Evolutionary conservation across 1,140 invertebrate species (phyloP), one percentile per base, ranked within the genome.

Genomic region (Bombus polaris): DNA sequence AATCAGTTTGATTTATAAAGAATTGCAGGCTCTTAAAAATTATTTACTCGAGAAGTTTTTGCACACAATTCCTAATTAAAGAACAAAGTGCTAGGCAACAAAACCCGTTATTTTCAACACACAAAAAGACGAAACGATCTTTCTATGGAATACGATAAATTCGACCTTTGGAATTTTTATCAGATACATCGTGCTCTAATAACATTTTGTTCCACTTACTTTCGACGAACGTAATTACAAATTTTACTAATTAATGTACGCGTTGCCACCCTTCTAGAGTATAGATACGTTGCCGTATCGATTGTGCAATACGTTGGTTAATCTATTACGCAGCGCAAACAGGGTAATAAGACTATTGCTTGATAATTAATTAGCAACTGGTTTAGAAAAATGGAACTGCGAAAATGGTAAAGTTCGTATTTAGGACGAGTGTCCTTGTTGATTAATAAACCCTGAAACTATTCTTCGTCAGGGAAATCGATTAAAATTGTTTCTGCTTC

Each of bases 371-470:
- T 66, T 72, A 84, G 84, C 78, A 39, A 37, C 9, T 32, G n/a
- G 12, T 8, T 12, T 28, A 25, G 5, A 25, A 42, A 70, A 80
- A 80, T 28, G 44, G 77, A 88, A 39, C 25, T 28, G 25, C 22
- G 87, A 89, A 88, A 88, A 83, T 89, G 79, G 70, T 85, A 83
- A 81, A 72, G 76, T 65, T 65, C 59, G 65, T 44, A 32, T 66
- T 59, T 66, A 37, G 39, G 44, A 70, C 57, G 76, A 68, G 39
- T 32, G 75, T 35, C 37, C 35, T 28, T 6, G 37, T 71, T 39
- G 68, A 25, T 39, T 28, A 13, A 28, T 39, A 71, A 71, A 71
- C 2, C 37, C 37, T 6, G 68, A 39, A 39, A 13, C 37, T 5
- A 28, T 39, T 71, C 37, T 28, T 71, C 0, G 25, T 39, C 25